A percentile compares a stretch with the other conserved stretches of the same genome.
Evolutionary conservation across 2,888 invertebrate species (phyloP).

Genomic region (Blastobasis adustella): DNA sequence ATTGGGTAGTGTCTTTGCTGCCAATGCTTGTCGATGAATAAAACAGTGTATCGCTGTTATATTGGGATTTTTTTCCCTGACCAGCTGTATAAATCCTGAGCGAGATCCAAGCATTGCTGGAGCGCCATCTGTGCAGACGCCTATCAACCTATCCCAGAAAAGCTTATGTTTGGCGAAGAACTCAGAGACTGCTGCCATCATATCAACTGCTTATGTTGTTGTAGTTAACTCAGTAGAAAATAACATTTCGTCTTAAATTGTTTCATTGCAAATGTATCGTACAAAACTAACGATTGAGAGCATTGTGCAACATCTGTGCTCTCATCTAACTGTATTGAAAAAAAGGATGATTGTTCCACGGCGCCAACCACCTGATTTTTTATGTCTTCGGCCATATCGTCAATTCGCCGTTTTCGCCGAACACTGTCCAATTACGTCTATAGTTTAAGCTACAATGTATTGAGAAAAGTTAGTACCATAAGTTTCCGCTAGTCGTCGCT

Average conservation of each 20-base stretch:
- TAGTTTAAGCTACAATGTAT: no score
- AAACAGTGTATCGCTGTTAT: background rate
- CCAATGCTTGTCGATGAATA: constrained; percentile 4
- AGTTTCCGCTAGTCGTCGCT: no score
- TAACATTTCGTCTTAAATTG: background rate
- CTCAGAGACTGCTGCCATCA: background rate
- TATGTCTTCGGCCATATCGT: background rate
- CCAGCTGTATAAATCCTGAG: constrained; percentile 15
- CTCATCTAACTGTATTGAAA: constrained; percentile 19
- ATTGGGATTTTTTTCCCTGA: constrained; percentile 5
- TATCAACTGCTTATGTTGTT: background rate
- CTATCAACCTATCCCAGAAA: constrained; percentile 19
- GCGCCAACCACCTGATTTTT: background rate
- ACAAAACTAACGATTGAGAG: constrained; percentile 18
- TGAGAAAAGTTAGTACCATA: no score
- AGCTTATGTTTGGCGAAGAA: constrained; percentile 13
- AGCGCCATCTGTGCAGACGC: constrained; percentile 22
- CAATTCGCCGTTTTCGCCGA: no score
- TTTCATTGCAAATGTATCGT: constrained; percentile 13
- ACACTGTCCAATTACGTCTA: no score
- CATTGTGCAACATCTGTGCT: constrained; percentile 20
- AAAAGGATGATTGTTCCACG: constrained; percentile 14
- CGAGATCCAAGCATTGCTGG: constrained; percentile 21
- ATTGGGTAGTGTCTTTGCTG: constrained; percentile 2
- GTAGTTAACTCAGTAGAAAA: background rate